Conservation (phyloP, 2,888 invertebrate species). For the Athalia rosae region DNA sequence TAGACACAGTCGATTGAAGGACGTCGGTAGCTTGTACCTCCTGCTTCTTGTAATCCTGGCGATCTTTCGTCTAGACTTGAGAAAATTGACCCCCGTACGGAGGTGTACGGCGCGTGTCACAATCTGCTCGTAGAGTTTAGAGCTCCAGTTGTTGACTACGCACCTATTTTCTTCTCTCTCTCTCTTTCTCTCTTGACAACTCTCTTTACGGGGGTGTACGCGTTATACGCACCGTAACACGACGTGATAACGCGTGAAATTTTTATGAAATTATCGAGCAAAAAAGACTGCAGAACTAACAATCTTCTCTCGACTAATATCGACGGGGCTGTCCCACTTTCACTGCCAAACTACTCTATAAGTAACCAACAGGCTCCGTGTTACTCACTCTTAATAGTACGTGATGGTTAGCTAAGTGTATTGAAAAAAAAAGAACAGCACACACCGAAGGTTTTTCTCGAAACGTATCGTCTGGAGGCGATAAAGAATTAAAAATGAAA, state of each 20-base stretch:
- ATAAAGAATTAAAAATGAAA: too few species aligned
- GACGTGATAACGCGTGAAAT: constrained; percentile 27
- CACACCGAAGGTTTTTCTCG: too few species aligned
- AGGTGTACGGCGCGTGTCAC: constrained; percentile 28
- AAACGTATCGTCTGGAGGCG: too few species aligned
- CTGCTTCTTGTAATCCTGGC: not conserved
- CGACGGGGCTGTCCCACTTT: constrained; percentile 30
- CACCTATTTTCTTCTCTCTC: not conserved
- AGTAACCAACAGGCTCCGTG: not conserved
- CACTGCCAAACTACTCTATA: constrained; percentile 26
- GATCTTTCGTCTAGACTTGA: constrained; percentile 31
- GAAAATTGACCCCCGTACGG: constrained; percentile 31
- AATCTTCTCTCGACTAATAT: constrained; percentile 22
- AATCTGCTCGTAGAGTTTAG: constrained; percentile 2
- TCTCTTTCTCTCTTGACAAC: not conserved
- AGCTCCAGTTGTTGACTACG: too few species aligned
- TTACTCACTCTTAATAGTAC: not conserved
- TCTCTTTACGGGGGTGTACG: not conserved
- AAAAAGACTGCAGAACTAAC: not conserved
- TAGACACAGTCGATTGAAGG: constrained; percentile 20
- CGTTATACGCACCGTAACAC: not conserved
- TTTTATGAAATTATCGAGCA: not conserved
- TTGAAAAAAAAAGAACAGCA: too few species aligned
- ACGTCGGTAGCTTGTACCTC: not conserved
- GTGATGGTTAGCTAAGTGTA: too few species aligned